Evolutionary conservation across 2,113 vertebrate genomes (phyloP).

Genomic region (human (Homo sapiens)): GRCh38 chr15:48733501-48734000

Average conservation of each 20-base stretch:
- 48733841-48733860: neutral
- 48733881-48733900: neutral
- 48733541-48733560: neutral
- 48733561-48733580: neutral
- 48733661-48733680: neutral
- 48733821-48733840: neutral
- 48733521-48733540: neutral
- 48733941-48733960: neutral
- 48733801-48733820: neutral
- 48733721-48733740: neutral
- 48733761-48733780: neutral
- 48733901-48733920: neutral
- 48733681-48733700: neutral
- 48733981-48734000: neutral
- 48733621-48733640: neutral
- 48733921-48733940: neutral
- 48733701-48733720: neutral
- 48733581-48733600: neutral
- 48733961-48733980: neutral
- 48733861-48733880: neutral
- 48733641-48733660: conserved; percentile 5
- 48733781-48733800: neutral
- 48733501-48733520: neutral
- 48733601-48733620: neutral
- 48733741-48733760: neutral